Evolutionary conservation across 2,888 invertebrate species (phyloP), one percentile per base, ranked within the genome.

Genomic region (Heliconius ethilla): DNA sequence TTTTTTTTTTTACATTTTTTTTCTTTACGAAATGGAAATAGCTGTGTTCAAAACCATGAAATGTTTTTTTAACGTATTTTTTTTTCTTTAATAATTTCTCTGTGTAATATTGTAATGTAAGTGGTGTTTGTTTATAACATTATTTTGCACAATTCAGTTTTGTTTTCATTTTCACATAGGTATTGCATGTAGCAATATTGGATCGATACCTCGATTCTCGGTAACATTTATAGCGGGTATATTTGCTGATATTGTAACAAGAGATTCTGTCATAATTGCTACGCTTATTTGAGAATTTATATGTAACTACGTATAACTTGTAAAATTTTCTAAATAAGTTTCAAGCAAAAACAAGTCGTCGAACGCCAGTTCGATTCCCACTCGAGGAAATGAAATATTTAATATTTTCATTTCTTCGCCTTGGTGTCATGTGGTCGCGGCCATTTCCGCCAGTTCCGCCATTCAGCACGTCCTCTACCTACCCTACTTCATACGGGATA

Each of bases 191-290:
- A n/a, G 51, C 5, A 33, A 29, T 55, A 70, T 22, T 22, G 51
- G 33, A 72, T 72, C 55, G 70, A 59, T 72, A 55, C 29, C 45
- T 29, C 15, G 70, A 72, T 72, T 55, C 70, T 55, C 55, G n/a
- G n/a, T 55, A 72, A 11, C 22, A 55, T 72, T 55, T 70, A 15
- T 51, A 51, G 29, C 13, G 27, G 51, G 22, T 55, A 70, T 18
- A 33, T 55, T 33, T 7, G 29, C 7, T 33, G 2, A 55, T 70
- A 70, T 22, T 55, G 70, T 70, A 29, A 70, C 11, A 22, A 55
- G 70, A 72, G 55, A 33, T 55, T 27, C 55, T 29, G 5, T 55
- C n/a, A 7, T n/a, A 33, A 33, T 33, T 29, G 29, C 70, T 70
- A 11, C n/a, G 29, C n/a, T 4, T 55, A 59, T 33, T 55, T 22